Evolutionary conservation across 2,888 invertebrate species (phyloP).

Genomic region (Drosophila putrida): DNA sequence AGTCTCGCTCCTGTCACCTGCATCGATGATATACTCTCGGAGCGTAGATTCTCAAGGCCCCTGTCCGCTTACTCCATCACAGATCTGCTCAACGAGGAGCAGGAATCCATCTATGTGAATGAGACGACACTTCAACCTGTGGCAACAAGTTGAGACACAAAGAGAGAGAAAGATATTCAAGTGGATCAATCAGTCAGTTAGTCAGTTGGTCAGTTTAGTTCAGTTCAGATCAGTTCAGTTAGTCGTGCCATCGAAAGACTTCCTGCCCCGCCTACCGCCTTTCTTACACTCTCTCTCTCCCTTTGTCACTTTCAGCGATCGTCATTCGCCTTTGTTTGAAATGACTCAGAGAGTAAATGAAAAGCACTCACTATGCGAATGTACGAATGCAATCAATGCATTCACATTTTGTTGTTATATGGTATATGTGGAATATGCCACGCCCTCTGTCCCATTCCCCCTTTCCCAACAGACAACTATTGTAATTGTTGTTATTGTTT

Average conservation of each 20-base stretch:
- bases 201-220: conserved; percentile 20
- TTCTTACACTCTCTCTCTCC: neutral
- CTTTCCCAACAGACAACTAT: neutral
- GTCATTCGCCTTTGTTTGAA: conserved; percentile 6
- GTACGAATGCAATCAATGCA: conserved; percentile 20
- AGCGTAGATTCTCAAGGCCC: conserved; percentile 83
- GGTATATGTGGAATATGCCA: conserved; percentile 20
- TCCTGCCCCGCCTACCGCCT: neutral
- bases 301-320: neutral
- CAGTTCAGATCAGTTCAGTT: conserved; percentile 26
- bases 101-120: conserved; percentile 72
- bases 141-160: conserved; percentile 36
- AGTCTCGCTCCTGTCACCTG: conserved; percentile 82
- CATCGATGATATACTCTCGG: conserved; percentile 84
- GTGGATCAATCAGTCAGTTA: conserved; percentile 12
- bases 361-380: conserved; percentile 22
- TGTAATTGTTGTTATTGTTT: conserved; percentile 7
- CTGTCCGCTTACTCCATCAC: conserved; percentile 85
- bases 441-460: conserved; percentile 4
- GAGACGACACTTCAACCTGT: conserved; percentile 67
- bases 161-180: neutral
- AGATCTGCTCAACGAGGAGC: conserved; percentile 84
- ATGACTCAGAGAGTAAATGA: conserved; percentile 31
- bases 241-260: conserved; percentile 41
- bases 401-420: conserved; percentile 16